Conservation (phyloP, 2,888 invertebrate genomes). For the Saturnia japonica region DNA sequence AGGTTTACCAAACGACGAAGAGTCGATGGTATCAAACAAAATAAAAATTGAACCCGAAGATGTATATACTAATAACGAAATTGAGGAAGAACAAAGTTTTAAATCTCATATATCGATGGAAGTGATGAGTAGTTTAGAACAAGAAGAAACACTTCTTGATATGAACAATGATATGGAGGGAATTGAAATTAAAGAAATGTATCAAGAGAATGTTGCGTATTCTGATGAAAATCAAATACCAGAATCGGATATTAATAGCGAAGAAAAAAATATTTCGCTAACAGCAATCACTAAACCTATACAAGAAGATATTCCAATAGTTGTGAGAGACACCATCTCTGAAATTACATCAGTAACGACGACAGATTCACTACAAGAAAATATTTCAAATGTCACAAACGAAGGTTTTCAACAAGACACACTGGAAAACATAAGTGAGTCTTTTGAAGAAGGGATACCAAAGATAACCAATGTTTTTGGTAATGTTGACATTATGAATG, state of each 20-base stretch:
- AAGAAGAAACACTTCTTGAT: conserved; percentile 22
- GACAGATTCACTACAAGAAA: not conserved
- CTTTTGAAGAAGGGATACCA: conserved; percentile 26
- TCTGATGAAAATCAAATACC: not conserved
- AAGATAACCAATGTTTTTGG: conserved; percentile 44
- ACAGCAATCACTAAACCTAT: not conserved
- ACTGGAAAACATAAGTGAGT: not conserved
- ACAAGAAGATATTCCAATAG: conserved; percentile 4
- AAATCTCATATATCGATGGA: conserved; percentile 15
- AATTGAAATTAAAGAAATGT: not conserved
- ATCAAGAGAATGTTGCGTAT: not conserved
- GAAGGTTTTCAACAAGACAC: not conserved
- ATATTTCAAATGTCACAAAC: not conserved
- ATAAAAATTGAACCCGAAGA: conserved; percentile 39
- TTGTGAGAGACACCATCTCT: not conserved
- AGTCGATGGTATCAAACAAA: conserved; percentile 21
- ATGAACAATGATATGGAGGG: not conserved
- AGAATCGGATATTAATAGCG: not conserved
- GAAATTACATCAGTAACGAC: not conserved
- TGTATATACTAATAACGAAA: conserved; percentile 14
- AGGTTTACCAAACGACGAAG: conserved; percentile 2
- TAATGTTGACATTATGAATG: conserved; percentile 32
- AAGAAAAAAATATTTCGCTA: not conserved
- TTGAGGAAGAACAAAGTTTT: conserved; percentile 23
- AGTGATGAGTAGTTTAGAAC: conserved; percentile 18